Evolutionary conservation across 2,888 invertebrate genomes (phyloP), one percentile per base, ranked within the genome.

Genomic region (Ectropis crepuscularia): DNA sequence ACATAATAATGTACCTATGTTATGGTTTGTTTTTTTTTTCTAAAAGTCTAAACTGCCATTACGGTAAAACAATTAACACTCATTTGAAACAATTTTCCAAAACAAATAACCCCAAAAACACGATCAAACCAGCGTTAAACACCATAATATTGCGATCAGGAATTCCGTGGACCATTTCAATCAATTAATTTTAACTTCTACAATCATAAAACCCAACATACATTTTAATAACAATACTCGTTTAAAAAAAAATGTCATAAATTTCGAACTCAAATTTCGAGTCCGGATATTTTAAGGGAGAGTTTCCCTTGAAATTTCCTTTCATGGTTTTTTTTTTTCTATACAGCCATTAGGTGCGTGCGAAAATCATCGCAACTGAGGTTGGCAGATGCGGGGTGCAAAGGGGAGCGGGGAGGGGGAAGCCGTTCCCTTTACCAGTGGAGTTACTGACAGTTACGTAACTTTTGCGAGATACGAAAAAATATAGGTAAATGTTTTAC

Each of bases 341-440:
- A 83, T 83, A 80, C 83, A 85, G 87, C 83, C 85, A 84, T 76
- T 85, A 87, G 78, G 82, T 77, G 80, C 80, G 82, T 80, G 87
- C 82, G 87, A 89, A 85, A 87, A 87, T 87, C 87, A 86, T 86
- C 86, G 78, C 73, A 78, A 80, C 77, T 80, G 85, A 82, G 81
- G 82, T 81, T 83, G 86, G 80, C 79, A 79, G 82, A 73, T 74
- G 69, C 69, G 74, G 74, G 77, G 74, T 61, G 67, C 65, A 63
- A 66, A 42, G 59, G 65, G 67, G 74, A 67, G 72, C 73, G 78
- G 69, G 67, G 53, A 28, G 73, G 75, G 74, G 74, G 79, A 77
- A 74, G 71, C 74, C 80, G 81, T 85, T 87, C 90, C 88, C 80
- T 78, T 82, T 55, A 28, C 8, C 57, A 38, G 38, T 63, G 9